Base-by-base conservation (phyloP, 37 sponge, comb jelly and placozoan species). In the Tethya wilhelma region DNA sequence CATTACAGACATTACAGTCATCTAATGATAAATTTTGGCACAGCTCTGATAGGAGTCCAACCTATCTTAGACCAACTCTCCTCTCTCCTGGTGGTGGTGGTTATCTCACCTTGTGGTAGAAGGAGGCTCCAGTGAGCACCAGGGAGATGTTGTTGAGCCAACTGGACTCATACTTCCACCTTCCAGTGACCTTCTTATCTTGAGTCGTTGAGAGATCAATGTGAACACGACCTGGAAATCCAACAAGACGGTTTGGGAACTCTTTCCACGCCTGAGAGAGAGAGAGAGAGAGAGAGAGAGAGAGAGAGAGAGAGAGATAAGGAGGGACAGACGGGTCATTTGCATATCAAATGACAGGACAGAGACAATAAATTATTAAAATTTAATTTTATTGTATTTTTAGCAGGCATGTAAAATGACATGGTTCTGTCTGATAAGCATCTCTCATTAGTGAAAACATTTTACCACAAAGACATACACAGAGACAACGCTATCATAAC, bases 81-180 rank as follows among this genome's bases (percentile, higher is more conserved):
- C n/a, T n/a, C n/a, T n/a, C n/a, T n/a, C n/a, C n/a, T n/a, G n/a
- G n/a, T n/a, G n/a, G n/a, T 9, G 32, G 33, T 1, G 32, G 8
- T 30, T 19, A 63, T 1, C 32, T n/a, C n/a, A 90, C 90, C 64
- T 87, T 87, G 64, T 93, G 94, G 49, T 93, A 88, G 55, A 90
- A 89, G 4, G 94, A 90, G 38, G 94, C 94, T n/a, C 90, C 90
- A 32, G 90, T 86, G 44, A 93, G 66, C 23, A 93, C 90, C 63
- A 93, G 82, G 44, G 82, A 80, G n/a, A 93, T 72, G 56, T 93
- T 89, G 63, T 85, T 90, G 9, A 64, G 33, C 94, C 90, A 93
- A 28, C 78, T 75, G 1, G 82, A 82, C 64, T 75, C 73, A 62
- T 93, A 93, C 34, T 64, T 46, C 90, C 90, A 93, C 38, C 49